A percentile compares a stretch with the other conserved stretches of the same genome.
These are phyloP conservation scores for Drosophila watanabei DNA, from an alignment of 1,140 invertebrate genomes.

Conservation along the genomic window DNA sequence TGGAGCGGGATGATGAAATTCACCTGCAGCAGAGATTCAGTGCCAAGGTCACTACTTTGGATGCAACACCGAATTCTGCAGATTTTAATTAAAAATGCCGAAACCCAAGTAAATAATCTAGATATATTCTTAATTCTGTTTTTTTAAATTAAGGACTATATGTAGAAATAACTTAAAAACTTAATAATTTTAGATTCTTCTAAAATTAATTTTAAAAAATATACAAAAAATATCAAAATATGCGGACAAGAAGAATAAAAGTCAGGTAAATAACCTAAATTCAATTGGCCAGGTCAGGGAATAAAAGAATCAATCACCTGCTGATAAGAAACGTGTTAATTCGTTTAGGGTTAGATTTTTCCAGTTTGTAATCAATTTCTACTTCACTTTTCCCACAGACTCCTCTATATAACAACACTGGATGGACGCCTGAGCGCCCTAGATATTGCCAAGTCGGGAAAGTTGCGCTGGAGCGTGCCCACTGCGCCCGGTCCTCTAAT, in stretches of 20 bases:
- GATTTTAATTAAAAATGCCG: background rate
- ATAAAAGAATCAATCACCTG: background rate
- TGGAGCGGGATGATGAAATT: slow-evolving; percentile 37
- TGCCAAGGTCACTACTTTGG: slow-evolving; percentile 1
- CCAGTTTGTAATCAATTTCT: background rate
- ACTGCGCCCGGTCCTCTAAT: slow-evolving; percentile 91
- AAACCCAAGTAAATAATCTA: background rate
- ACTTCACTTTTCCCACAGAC: slow-evolving; percentile 85
- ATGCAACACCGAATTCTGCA: background rate
- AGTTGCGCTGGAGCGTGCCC: slow-evolving; percentile 90
- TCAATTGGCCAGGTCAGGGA: no score
- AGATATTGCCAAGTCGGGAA: slow-evolving; percentile 89
- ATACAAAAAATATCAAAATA: background rate
- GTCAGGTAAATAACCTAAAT: background rate
- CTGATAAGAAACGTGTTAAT: slow-evolving; percentile 22
- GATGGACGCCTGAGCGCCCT: slow-evolving; percentile 94
- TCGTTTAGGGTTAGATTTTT: slow-evolving; percentile 4
- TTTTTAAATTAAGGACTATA: background rate
- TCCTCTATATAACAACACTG: slow-evolving; percentile 94
- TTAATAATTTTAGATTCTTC: background rate
- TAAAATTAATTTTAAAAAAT: background rate
- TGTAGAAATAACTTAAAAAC: background rate
- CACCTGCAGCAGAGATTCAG: background rate
- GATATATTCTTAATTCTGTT: background rate
- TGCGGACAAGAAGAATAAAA: background rate